Evolutionary conservation across 2,888 invertebrate genomes (phyloP), one percentile per base, ranked within the genome.

Genomic region (Keiferia lycopersicella): DNA sequence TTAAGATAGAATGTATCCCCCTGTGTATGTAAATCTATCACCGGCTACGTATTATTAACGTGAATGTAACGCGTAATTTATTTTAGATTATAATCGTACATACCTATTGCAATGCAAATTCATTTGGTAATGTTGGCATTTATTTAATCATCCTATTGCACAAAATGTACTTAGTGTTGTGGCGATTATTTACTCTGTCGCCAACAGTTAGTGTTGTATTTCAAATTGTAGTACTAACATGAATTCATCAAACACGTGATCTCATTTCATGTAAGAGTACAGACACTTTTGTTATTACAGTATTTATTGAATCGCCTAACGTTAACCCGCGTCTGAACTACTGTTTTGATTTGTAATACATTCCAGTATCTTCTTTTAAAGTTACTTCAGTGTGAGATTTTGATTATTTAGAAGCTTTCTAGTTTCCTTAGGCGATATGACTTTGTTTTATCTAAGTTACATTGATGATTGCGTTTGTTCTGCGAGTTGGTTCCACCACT

Each of bases 131-230:
- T 78, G 76, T 79, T 76, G 79, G 85, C 84, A 88, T 88, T 88
- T 88, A 88, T 84, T 85, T 87, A 56, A 80, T 82, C 78, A 77
- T 63, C 38, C 16, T 86, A 81, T 82, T 89, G 91, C 91, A 91
- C 91, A 91, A 91, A 88, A 86, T 84, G 89, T 91, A 91, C 90
- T 90, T 91, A 91, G 84, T 81, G 78, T 79, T 22, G 78, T 67
- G 81, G 82, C 78, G 82, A 79, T 77, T 77, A 77, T 76, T 74
- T 74, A 74, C 30, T 78, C 75, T 73, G 77, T 80, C 78, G 81
- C 83, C 80, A 75, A 70, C 64, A 79, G 72, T 77, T 81, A 81
- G 66, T 69, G 65, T 77, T 75, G 71, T 80, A 77, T 74, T 76
- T 79, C 74, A 83, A 81, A 79, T 77, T 78, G 66, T 79, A 79